phyloP scores from a whole-genome alignment of 2,888 invertebrate genomes.

The Argyra leucocephala region DNA sequence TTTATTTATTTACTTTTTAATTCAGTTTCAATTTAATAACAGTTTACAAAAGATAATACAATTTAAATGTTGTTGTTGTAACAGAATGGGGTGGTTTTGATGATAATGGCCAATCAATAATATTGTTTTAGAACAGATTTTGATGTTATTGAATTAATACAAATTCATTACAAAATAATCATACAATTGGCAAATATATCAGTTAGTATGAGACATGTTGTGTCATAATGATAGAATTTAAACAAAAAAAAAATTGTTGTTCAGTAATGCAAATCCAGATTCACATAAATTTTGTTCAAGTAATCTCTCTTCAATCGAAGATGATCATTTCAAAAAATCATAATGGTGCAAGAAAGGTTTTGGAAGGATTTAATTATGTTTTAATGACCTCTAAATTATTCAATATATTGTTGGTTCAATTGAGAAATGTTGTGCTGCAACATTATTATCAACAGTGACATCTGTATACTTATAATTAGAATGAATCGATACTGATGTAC shows the following conservation, averaged over 20 bases:
- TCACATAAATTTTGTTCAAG: constrained; percentile 53
- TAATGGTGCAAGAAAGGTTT: constrained; percentile 41
- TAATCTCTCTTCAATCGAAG: constrained; percentile 61
- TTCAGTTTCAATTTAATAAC: too few species aligned
- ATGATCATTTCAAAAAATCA: constrained; percentile 27
- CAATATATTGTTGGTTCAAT: constrained; percentile 45
- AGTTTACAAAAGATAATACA: too few species aligned
- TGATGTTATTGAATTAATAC: constrained; percentile 61
- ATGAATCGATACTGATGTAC: constrained; percentile 50
- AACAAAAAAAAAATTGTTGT: constrained; percentile 51
- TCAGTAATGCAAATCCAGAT: constrained; percentile 33
- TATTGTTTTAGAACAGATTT: constrained; percentile 60
- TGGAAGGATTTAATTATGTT: constrained; percentile 41
- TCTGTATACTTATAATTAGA: constrained; percentile 56
- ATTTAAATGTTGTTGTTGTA: constrained; percentile 68
- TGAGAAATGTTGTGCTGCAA: constrained; percentile 62
- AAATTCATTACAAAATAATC: constrained; percentile 57
- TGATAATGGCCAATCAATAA: constrained; percentile 68
- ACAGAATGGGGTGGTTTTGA: constrained; percentile 79
- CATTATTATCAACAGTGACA: constrained; percentile 62
- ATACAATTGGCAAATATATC: constrained; percentile 74
- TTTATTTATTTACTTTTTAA: too few species aligned
- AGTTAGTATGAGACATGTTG: constrained; percentile 65
- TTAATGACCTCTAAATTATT: constrained; percentile 29
- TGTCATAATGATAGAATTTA: constrained; percentile 52